Evolutionary conservation across 2,888 invertebrate genomes (phyloP).

Genomic region (Alentia gelatinosa): DNA sequence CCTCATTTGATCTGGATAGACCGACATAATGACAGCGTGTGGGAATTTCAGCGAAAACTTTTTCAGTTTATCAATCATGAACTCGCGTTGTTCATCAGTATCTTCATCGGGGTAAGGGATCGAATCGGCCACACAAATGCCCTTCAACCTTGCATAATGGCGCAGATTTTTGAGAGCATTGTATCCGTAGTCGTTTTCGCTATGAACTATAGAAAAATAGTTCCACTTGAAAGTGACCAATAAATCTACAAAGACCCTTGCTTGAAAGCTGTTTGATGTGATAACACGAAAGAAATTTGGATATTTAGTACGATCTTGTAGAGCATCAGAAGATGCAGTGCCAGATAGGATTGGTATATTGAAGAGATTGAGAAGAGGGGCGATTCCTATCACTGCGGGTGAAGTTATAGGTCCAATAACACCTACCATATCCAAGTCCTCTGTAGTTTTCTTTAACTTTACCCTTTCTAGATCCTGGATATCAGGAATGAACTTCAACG

Average conservation of each 20-base stretch:
- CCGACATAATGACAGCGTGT: not conserved
- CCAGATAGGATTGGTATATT: not conserved
- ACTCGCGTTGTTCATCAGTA: not conserved
- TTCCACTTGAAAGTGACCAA: not conserved
- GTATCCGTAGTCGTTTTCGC: constrained; percentile 13
- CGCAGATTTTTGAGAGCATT: constrained; percentile 8
- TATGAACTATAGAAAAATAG: constrained; percentile 3
- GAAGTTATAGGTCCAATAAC: not conserved
- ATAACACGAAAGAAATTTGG: constrained; percentile 26
- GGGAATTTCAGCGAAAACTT: not conserved
- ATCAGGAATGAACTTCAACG: not conserved
- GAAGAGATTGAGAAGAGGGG: constrained; percentile 5
- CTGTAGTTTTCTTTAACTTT: not conserved
- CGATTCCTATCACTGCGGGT: not conserved
- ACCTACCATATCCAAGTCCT: not conserved
- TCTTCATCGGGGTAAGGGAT: not conserved
- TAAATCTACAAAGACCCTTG: not conserved
- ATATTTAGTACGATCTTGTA: not conserved
- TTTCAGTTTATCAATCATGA: not conserved
- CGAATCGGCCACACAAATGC: not conserved
- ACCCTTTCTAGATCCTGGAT: not conserved
- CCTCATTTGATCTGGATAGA: not conserved
- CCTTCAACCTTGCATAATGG: not conserved
- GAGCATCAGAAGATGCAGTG: not conserved
- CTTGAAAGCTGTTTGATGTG: constrained; percentile 26